Percentiles rank a stretch among this genome's conserved stretches.
phyloP scores from a whole-genome alignment of 1,140 invertebrate species.

The Dinothrombium tinctorium region DNA sequence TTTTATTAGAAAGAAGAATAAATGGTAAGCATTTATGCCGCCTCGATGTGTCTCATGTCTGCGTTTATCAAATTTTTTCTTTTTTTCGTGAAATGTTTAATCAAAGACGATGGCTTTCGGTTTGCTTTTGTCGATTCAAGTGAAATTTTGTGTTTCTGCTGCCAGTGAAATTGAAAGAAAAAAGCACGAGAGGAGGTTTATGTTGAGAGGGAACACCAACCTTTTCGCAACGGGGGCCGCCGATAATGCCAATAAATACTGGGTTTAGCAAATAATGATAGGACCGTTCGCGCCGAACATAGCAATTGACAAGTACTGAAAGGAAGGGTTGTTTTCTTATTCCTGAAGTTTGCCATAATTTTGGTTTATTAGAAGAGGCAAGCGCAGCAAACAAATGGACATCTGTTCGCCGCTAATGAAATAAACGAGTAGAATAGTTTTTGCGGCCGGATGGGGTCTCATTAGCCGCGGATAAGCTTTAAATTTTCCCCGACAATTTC shows the following conservation, averaged over 20 bases:
- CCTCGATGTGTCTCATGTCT: not conserved
- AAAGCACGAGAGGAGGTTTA: not conserved
- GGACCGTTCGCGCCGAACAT: too few relatives aligned
- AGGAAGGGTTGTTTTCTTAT: too few relatives aligned
- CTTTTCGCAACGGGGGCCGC: not conserved
- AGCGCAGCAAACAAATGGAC: too few relatives aligned
- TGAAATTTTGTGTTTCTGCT: not conserved
- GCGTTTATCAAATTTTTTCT: not conserved
- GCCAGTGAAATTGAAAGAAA: not conserved
- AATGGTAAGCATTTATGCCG: conserved; percentile 45
- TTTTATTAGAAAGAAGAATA: conserved; percentile 96
- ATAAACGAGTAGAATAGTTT: too few relatives aligned
- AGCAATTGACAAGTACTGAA: too few relatives aligned
- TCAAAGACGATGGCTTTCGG: not conserved
- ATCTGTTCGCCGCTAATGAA: too few relatives aligned
- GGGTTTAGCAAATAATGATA: not conserved
- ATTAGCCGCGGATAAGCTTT: too few relatives aligned
- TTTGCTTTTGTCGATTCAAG: not conserved
- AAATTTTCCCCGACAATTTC: too few relatives aligned
- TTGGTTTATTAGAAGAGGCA: too few relatives aligned
- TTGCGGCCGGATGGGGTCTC: too few relatives aligned
- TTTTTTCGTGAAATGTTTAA: too few relatives aligned
- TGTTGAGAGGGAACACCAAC: not conserved
- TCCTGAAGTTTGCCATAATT: too few relatives aligned
- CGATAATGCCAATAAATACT: conserved; percentile 1